Conservation (phyloP, 2,113 vertebrate species). For the Antidorcas marsupialis region DNA sequence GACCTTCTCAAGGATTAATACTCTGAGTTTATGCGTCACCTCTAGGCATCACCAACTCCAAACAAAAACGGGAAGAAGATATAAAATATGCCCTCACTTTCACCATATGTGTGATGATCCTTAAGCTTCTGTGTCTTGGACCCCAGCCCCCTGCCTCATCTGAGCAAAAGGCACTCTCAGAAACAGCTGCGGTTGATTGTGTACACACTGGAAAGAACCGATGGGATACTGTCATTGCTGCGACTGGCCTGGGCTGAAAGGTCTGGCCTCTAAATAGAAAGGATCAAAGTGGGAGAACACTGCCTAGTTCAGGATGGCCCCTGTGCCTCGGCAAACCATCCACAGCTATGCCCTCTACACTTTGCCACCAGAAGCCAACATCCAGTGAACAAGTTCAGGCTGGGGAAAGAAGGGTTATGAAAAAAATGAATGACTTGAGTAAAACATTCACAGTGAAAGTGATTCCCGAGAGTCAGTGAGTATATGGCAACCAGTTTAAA, state of each 20-base stretch:
- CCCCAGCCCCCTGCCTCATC: neutral
- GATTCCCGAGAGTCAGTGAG: neutral
- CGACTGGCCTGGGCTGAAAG: neutral
- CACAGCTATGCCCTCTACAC: neutral
- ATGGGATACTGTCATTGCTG: neutral
- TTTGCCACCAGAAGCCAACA: neutral
- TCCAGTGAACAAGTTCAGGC: neutral
- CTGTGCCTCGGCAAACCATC: neutral
- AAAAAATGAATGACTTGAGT: neutral
- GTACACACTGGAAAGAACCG: neutral
- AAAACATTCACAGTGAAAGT: neutral
- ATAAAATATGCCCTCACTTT: neutral
- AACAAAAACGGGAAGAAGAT: neutral
- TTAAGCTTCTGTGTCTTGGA: neutral
- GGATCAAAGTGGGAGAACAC: neutral
- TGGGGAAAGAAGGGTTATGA: neutral
- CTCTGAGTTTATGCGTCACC: rapidly evolving
- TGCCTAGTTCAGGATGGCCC: neutral
- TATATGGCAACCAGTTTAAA: neutral
- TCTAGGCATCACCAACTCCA: neutral
- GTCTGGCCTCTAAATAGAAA: neutral
- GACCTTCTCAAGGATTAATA: neutral
- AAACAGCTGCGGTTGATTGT: neutral
- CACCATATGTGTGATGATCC: neutral
- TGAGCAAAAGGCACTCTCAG: neutral